Conservation (phyloP, 2,888 invertebrate species). For the Nephrotoma flavescens region DNA sequence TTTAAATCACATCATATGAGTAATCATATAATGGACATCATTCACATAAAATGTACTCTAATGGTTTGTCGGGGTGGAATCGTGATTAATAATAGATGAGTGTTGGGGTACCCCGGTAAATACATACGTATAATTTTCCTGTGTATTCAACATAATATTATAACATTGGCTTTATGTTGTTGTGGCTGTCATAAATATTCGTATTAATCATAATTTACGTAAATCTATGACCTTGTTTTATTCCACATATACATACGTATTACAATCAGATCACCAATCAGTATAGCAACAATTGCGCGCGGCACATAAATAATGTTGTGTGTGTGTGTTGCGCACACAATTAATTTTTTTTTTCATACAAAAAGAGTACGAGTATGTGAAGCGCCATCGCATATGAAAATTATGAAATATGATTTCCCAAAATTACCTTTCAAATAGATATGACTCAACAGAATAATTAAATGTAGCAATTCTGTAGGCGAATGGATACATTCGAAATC, state of each 20-base stretch:
- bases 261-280: not conserved
- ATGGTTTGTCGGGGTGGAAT: not conserved
- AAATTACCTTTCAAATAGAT: not conserved
- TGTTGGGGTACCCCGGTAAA: not conserved
- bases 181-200: not conserved
- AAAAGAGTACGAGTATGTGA: not conserved
- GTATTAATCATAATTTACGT: not conserved
- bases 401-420: not conserved
- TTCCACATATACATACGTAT: not conserved
- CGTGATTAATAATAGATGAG: not conserved
- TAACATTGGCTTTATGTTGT: not conserved
- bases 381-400: not conserved
- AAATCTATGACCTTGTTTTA: not conserved
- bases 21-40: not conserved
- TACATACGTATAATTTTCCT: not conserved
- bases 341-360: not conserved
- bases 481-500: not conserved
- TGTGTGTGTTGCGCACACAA: not conserved
- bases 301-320: not conserved
- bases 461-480: not conserved
- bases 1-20: not conserved
- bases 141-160: not conserved
- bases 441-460: not conserved
- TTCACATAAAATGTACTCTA: not conserved
- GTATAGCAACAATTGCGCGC: not conserved